Conservation (phyloP, 53 echinoderm and acorn worm species). For the Hippasteria phrygiana region DNA sequence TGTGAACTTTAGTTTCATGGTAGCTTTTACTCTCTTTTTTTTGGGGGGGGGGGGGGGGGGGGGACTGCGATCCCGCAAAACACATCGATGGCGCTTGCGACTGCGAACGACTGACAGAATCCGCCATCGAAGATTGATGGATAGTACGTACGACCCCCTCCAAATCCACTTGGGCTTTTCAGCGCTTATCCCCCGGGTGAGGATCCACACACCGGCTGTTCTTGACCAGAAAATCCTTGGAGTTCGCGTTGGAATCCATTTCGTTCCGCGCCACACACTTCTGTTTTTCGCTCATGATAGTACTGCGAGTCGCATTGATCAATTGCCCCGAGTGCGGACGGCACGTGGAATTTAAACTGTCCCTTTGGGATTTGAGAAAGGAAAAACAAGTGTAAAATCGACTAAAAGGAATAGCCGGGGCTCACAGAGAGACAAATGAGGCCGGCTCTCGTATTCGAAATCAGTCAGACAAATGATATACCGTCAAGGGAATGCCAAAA, state of each 20-base stretch:
- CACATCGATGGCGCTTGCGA: slow-evolving; percentile 1
- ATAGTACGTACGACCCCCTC: slow-evolving; percentile 7
- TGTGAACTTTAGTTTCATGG: neutral
- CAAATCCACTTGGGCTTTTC: neutral
- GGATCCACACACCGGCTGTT: neutral
- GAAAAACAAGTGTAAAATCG: slow-evolving; percentile 17
- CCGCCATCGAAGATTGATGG: neutral
- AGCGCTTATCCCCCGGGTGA: neutral
- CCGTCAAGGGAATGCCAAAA: neutral
- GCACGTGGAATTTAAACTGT: slow-evolving; percentile 14
- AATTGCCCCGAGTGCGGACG: slow-evolving; percentile 18
- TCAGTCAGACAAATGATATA: slow-evolving; percentile 11
- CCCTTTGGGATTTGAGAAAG: neutral
- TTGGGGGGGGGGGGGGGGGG: too few relatives aligned
- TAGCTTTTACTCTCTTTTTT: neutral
- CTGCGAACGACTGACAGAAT: neutral
- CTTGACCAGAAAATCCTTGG: neutral
- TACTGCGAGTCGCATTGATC: neutral
- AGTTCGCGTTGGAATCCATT: neutral
- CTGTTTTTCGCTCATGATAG: neutral
- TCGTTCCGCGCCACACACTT: neutral
- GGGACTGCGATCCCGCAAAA: too few relatives aligned
- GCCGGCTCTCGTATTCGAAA: neutral
- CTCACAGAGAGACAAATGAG: neutral
- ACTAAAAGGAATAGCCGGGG: neutral